phyloP scores from a whole-genome alignment of 2,113 vertebrate species.

The Calidris pugnax region DNA sequence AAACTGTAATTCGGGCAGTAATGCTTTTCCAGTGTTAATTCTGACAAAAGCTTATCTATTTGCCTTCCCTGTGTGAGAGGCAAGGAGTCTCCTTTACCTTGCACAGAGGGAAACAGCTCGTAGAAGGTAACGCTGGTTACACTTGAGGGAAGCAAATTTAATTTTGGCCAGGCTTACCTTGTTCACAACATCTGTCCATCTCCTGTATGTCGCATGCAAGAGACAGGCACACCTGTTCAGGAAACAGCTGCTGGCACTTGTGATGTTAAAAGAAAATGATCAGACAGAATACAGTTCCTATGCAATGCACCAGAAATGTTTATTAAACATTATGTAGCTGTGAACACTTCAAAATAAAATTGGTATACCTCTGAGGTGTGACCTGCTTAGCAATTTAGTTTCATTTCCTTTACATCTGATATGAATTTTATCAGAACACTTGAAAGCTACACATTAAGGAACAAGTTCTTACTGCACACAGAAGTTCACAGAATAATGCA shows the following conservation, averaged over 20 bases:
- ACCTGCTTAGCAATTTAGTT: neutral
- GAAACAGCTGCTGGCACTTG: neutral
- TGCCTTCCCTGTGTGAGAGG: neutral
- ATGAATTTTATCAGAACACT: neutral
- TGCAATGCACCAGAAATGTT: neutral
- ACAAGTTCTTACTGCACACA: neutral
- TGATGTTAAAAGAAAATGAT: neutral
- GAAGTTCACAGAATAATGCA: neutral
- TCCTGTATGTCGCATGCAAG: neutral
- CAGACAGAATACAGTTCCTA: neutral
- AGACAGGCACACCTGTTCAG: neutral
- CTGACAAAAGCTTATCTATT: neutral
- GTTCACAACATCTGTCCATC: neutral
- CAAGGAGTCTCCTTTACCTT: neutral
- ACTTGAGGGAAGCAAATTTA: neutral
- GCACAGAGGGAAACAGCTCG: rapidly evolving
- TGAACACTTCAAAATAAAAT: neutral
- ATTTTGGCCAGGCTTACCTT: neutral
- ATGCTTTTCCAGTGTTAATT: neutral
- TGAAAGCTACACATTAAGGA: neutral
- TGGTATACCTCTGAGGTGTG: neutral
- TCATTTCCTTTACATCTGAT: neutral
- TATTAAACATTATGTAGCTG: neutral
- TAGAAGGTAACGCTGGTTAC: neutral
- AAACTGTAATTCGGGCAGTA: neutral